Evolutionary conservation across 2,888 invertebrate genomes (phyloP), one percentile per base, ranked within the genome.

Genomic region (Cosmopolites sordidus): DNA sequence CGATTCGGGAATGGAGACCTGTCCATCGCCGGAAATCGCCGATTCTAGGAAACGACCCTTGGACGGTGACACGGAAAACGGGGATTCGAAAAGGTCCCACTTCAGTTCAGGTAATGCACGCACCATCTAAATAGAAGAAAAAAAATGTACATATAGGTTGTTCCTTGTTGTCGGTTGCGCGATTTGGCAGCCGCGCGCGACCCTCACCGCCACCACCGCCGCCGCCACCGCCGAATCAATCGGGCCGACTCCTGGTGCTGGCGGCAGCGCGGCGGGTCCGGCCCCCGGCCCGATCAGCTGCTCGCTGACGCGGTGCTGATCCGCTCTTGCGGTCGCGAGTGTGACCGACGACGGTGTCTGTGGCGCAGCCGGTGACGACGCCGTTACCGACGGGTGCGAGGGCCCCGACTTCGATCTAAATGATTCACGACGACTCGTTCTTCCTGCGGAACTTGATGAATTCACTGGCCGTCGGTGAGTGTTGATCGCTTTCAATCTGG

Each of bases 1-100:
- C 79, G 90, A 90, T 81, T 87, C 88, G 82, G 87, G 87, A 82
- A 90, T 90, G 89, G 90, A 90, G 83, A 88, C 90, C 82, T 90
- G 90, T 83, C 87, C 90, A 77, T 90, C 90, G 82, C 90, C 91
- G 78, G 91, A 91, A 83, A 89, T 88, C 78, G 82, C 85, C 67
- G 91, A 91, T 81, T 90, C 90, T 77, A 85, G 91, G 78, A 91
- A 91, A 81, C 83, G 91, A 76, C 91, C 90, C 69, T 83, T 89
- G 72, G 91, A 91, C 79, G 84, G 84, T 65, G 90, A 90, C 78
- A 84, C 84, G 69, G 91, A 91, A 78, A 89, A 89, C 81, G 89
- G 89, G 73, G 86, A 89, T 74, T 87, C 87, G 69, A 91, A 91
- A 79, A 85, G 90, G 76, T 91, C 91, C 72, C 90, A 91, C 79